phyloP scores from a whole-genome alignment of 1,140 invertebrate species.

The Ceratina australensis region DNA sequence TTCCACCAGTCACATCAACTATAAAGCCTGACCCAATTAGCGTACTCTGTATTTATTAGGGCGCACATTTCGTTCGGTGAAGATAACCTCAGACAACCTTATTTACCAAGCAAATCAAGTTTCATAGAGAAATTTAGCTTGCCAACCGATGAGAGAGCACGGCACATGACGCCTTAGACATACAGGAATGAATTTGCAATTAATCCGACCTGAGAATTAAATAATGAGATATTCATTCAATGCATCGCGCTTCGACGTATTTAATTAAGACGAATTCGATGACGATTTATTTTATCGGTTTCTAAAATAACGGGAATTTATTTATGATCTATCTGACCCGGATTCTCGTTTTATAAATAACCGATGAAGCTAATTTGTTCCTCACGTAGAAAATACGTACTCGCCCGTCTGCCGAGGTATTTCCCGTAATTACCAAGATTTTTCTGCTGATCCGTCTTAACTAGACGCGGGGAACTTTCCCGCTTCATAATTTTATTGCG shows the following conservation, averaged over 20 bases:
- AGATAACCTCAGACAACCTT: not conserved
- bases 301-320: too few relatives aligned
- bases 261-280: too few relatives aligned
- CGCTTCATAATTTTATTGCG: slow-evolving; percentile 37
- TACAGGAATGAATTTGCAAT: not conserved
- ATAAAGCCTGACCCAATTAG: not conserved
- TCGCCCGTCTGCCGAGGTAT: not conserved
- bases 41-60: slow-evolving; percentile 6
- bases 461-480: not conserved
- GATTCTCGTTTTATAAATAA: not conserved
- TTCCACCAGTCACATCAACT: not conserved
- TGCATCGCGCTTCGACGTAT: too few relatives aligned
- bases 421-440: slow-evolving; percentile 10
- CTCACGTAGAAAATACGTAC: not conserved
- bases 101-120: not conserved
- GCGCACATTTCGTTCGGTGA: not conserved
- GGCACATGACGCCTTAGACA: not conserved
- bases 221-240: too few relatives aligned
- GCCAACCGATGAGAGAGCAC: not conserved
- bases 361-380: not conserved
- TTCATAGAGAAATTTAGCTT: not conserved
- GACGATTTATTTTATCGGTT: too few relatives aligned
- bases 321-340: too few relatives aligned
- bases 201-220: not conserved
- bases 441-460: slow-evolving; percentile 16